Evolutionary conservation across 1,140 invertebrate genomes (phyloP), one percentile per base, ranked within the genome.

Genomic region (Drosophila fuyamai): DNA sequence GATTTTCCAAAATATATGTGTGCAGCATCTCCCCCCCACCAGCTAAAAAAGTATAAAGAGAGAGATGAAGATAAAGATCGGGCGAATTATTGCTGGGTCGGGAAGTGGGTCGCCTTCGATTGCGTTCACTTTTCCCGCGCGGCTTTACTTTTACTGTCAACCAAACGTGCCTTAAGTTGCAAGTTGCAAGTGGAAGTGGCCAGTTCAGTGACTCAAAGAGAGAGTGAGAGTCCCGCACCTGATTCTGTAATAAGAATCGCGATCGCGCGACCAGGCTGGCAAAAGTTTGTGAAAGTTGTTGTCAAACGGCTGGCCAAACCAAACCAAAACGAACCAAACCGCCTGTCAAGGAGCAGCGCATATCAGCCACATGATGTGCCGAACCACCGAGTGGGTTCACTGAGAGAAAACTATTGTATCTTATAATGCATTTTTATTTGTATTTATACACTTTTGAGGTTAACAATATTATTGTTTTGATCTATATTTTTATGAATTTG

Each of bases 181-280:
- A 70, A 46, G 51, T 36, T 56, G 61, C 41, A 16, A 16, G 65
- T 36, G 29, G 29, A 14, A 40, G 58, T 29, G 38, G 23, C 54
- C 79, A 88, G 83, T 86, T 86, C 83, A 88, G 27, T 88, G 83
- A 86, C 83, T 79, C 59, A 56, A 46, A 76, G 72, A 41, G 56
- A 58, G 53, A 55, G 58, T 57, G 85, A 86, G 81, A 82, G 83
- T 77, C 79, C 76, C 79, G 83, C 83, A 83, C 84, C 79, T 88
- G 84, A 86, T 88, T 86, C 83, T 86, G 83, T 86, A 86, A 86
- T 86, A 86, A 86, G 83, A 86, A 86, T 80, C 53, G 76, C 76
- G 50, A 56, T 74, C 82, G 59, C 61, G n/a, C 44, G 9, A 43
- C 60, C 50, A 9, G 60, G n/a, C 56, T 55, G 67, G 67, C 57